Conservation (phyloP, 2,888 invertebrate genomes). For the Pinctada fucata region DNA sequence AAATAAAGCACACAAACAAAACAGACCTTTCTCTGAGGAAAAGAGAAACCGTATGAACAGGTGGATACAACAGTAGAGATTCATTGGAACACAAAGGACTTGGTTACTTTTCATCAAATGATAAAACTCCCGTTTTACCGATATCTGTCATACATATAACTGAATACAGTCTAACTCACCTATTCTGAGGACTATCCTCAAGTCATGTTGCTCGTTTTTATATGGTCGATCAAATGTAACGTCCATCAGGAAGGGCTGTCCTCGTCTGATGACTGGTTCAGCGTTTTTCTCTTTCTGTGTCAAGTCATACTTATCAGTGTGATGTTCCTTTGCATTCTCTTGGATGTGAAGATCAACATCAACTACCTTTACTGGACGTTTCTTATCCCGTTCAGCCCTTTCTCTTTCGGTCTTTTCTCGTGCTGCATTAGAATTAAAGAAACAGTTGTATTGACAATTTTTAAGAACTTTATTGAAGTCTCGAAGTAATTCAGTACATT, state of each 20-base stretch:
- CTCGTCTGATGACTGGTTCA: slow-evolving; percentile 78
- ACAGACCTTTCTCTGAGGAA: no score
- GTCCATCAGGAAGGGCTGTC: slow-evolving; percentile 56
- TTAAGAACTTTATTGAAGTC: no score
- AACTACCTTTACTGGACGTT: slow-evolving; percentile 4
- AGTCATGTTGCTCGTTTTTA: slow-evolving; percentile 48
- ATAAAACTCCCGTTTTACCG: no score
- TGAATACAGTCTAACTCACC: slow-evolving; percentile 46
- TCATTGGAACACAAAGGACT: no score
- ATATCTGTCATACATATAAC: not conserved
- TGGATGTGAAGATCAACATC: slow-evolving; percentile 14
- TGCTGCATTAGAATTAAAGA: no score
- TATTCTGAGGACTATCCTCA: slow-evolving; percentile 52
- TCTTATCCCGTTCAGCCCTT: not conserved
- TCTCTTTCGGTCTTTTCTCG: not conserved
- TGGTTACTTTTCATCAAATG: no score
- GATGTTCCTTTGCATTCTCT: slow-evolving; percentile 51
- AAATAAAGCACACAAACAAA: no score
- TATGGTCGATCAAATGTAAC: slow-evolving; percentile 54
- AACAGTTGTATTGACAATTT: no score
- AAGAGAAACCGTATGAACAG: no score
- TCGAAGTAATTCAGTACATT: no score
- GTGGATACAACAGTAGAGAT: no score
- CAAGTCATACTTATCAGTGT: slow-evolving; percentile 48
- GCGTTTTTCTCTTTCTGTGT: slow-evolving; percentile 24